Evolutionary conservation across 2,888 invertebrate genomes (phyloP), one percentile per base, ranked within the genome.

Genomic region (Drosophila tanythrix): DNA sequence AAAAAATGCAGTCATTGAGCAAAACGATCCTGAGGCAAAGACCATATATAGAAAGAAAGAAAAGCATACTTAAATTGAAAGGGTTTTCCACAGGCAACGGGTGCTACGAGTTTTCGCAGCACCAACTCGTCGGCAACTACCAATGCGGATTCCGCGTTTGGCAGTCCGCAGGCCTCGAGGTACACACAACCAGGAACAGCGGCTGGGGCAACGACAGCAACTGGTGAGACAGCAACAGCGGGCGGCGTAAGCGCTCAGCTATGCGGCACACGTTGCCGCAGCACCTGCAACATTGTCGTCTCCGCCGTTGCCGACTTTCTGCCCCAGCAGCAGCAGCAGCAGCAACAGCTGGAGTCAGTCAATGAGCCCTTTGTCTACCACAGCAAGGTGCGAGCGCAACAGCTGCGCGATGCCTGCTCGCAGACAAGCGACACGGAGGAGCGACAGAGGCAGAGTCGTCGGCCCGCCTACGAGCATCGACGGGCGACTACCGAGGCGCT

Each of bases 201-300:
- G 18, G 43, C 11, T 43, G 31, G 11, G 13, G 38, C 38, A 40
- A 29, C 5, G 3, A 15, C 29, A 29, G 27, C 11, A 27, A 5
- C 18, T 18, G 50, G 50, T 27, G 27, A 21, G 29, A 21, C 65
- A 2, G 8, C 56, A 13, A 13, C 60, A 31, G 55, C 61, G 10
- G 60, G 51, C 1, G 88, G 81, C 1, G 68, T 77, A 21, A 76
- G 80, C 0, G 79, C 89, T 2, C 88, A 83, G 38, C 69, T 87
- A 48, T 92, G 91, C 56, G 93, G 92, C 46, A 91, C 93, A 33
- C 89, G 93, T 61, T 96, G 96, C 86, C 94, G 94, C 74, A 96
- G 95, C 91, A 96, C 96, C 0, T 96, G 95, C 88, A 96, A 94
- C 87, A 96, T 96, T 64, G 94, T 95, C 18, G 93, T 96, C 53